Conservation (phyloP, 2,888 invertebrate genomes). For the Caenorhabditis plicata region DNA sequence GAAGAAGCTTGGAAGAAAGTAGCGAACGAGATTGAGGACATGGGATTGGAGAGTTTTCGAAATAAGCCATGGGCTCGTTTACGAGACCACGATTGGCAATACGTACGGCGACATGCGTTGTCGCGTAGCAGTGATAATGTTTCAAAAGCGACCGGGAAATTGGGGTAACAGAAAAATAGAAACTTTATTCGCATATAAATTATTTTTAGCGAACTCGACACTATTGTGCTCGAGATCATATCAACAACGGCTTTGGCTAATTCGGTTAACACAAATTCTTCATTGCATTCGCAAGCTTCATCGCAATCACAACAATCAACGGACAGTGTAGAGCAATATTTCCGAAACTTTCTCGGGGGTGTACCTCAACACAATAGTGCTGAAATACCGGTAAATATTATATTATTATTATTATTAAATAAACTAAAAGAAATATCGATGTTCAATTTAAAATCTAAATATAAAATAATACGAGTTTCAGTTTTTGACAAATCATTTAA, state of each 20-base stretch:
- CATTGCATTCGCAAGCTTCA: constrained; percentile 15
- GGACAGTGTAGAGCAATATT: constrained; percentile 19
- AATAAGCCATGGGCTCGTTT: constrained; percentile 39
- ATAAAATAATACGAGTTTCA: too few species aligned
- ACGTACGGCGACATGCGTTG: constrained; percentile 40
- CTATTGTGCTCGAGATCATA: constrained; percentile 29
- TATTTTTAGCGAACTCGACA: constrained; percentile 26
- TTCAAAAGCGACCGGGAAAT: constrained; percentile 20
- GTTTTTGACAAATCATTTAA: too few species aligned
- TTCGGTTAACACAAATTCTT: constrained; percentile 12
- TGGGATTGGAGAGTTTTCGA: constrained; percentile 23
- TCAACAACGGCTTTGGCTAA: constrained; percentile 23
- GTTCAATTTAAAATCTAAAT: too few species aligned
- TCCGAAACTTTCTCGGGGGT: constrained; percentile 6
- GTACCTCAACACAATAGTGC: constrained; percentile 24
- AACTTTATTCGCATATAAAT: too few species aligned
- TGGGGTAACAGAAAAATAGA: constrained; percentile 17
- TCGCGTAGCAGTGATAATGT: constrained; percentile 34
- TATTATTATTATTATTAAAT: neutral
- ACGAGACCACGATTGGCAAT: constrained; percentile 47
- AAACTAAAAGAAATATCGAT: too few species aligned
- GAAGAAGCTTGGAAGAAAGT: constrained; percentile 41
- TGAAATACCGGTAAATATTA: constrained; percentile 14
- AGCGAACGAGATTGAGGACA: constrained; percentile 25
- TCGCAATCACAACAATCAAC: constrained; percentile 19